Evolutionary conservation across 1,140 invertebrate genomes (phyloP).

Genomic region (Daktulosphaira vitifoliae): DNA sequence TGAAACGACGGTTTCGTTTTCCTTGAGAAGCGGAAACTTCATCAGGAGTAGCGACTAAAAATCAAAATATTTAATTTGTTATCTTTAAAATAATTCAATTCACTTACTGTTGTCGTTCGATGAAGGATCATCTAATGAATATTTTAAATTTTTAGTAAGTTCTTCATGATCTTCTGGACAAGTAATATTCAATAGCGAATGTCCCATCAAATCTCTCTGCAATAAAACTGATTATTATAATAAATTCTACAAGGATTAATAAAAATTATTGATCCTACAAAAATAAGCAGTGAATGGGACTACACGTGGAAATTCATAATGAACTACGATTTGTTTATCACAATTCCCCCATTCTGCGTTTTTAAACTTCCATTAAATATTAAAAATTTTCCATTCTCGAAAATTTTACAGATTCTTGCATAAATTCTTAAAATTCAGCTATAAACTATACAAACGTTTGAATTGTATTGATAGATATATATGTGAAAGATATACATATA

Average conservation of each 20-base stretch:
- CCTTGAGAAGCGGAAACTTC: background rate
- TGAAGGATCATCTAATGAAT: background rate
- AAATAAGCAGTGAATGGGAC: too few species aligned
- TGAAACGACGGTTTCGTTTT: constrained; percentile 38
- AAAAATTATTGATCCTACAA: too few species aligned
- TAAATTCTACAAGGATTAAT: background rate
- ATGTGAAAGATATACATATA: too few species aligned
- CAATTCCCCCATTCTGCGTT: too few species aligned
- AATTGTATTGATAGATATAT: too few species aligned
- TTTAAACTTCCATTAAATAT: too few species aligned
- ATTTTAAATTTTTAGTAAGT: constrained; percentile 46
- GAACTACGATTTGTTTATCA: too few species aligned
- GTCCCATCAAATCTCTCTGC: constrained; percentile 75
- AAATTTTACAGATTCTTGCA: too few species aligned
- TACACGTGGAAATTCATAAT: too few species aligned
- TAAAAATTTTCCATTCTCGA: too few species aligned
- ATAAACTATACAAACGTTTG: too few species aligned
- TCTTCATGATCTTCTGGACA: constrained; percentile 66
- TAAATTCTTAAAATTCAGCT: too few species aligned
- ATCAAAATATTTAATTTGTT: background rate
- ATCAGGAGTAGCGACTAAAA: background rate
- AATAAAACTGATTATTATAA: constrained; percentile 40
- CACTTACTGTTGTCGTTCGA: background rate
- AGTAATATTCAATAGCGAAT: constrained; percentile 67
- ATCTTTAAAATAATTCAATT: background rate